Conservation (phyloP, 2,797 vertebrate genomes). For the Hydrophis major region DNA sequence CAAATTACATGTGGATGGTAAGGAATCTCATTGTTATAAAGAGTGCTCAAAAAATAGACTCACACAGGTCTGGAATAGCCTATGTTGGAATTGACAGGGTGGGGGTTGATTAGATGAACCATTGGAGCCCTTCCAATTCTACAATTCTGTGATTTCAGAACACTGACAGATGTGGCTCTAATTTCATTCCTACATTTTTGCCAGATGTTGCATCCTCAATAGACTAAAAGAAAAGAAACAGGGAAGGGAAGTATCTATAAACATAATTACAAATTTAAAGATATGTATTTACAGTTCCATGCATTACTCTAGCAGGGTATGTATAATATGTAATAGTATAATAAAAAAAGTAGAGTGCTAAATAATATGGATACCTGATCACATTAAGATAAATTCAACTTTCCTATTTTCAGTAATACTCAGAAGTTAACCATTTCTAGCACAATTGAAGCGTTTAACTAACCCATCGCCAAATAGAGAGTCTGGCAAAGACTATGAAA, state of each 20-base stretch:
- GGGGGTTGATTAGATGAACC: neutral
- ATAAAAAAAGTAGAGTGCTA: neutral
- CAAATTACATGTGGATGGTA: neutral
- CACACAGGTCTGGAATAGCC: neutral
- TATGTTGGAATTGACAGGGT: neutral
- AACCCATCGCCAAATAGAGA: neutral
- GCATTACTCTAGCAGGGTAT: neutral
- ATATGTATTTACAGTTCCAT: neutral
- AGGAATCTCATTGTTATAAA: neutral
- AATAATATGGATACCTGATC: neutral
- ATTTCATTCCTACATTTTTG: slow-evolving; percentile 23
- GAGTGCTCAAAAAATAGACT: neutral
- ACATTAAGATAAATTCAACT: neutral
- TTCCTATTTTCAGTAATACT: neutral
- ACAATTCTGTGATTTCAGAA: slow-evolving; percentile 21
- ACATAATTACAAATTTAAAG: neutral
- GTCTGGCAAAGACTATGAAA: neutral
- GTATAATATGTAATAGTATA: neutral
- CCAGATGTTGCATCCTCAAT: slow-evolving; percentile 14
- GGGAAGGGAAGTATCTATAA: neutral
- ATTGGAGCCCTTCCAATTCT: slow-evolving; percentile 5
- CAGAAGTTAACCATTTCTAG: neutral
- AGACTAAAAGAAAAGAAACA: neutral
- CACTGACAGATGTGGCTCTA: slow-evolving; percentile 18
- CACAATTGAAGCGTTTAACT: neutral